A percentile compares a stretch with the other conserved stretches of the same genome.
phyloP scores from a whole-genome alignment of 2,797 vertebrate species.

The Dicrostonyx torquatus region DNA sequence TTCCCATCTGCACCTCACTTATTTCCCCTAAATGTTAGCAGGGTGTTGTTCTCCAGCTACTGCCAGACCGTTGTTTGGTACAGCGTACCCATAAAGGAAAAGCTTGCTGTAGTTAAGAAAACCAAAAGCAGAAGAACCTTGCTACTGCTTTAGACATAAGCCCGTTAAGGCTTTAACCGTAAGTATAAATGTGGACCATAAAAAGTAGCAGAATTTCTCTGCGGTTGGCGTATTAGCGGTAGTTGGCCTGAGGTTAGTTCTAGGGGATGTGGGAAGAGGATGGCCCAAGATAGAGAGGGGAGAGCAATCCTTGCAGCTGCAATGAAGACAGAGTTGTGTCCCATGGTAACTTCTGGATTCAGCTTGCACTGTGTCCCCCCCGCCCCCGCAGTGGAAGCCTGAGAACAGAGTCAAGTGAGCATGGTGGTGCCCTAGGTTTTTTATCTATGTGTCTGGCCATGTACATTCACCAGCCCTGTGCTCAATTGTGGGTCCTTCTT shows the following conservation, averaged over 20 bases:
- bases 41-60: neutral
- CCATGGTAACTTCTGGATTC: neutral
- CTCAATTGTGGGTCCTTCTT: constrained; percentile 14
- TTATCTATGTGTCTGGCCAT: neutral
- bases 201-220: neutral
- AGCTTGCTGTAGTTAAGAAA: neutral
- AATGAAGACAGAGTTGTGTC: neutral
- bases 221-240: neutral
- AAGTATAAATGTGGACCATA: neutral
- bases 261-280: neutral
- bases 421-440: too few relatives aligned
- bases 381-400: neutral
- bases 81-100: neutral
- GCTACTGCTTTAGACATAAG: constrained; percentile 4
- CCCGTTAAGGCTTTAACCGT: neutral
- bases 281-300: neutral
- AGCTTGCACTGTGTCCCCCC: neutral
- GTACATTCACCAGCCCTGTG: neutral
- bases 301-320: neutral
- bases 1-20: neutral
- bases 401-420: neutral
- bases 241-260: neutral
- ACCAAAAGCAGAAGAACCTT: constrained; percentile 9
- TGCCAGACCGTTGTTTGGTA: neutral
- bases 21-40: neutral